phyloP scores from a whole-genome alignment of 2,888 invertebrate species.

The Axea sp. region DNA sequence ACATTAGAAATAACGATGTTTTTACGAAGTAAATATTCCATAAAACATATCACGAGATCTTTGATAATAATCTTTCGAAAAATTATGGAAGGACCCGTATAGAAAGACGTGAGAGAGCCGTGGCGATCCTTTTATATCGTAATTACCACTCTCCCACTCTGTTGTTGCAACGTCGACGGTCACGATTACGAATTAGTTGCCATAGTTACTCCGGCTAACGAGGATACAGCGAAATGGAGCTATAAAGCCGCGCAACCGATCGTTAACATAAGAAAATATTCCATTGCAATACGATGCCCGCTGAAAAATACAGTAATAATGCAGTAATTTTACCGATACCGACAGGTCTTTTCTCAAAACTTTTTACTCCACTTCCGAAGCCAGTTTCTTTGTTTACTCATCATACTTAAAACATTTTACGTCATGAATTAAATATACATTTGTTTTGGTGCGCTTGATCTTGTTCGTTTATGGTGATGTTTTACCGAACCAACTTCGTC shows the following conservation, averaged over 20 bases:
- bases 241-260: conserved; percentile 63
- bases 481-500: conserved; percentile 6
- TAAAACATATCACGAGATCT: conserved; percentile 55
- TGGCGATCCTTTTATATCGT: conserved; percentile 62
- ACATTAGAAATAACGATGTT: conserved; percentile 56
- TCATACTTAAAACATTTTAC: conserved; percentile 61
- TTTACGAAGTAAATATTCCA: conserved; percentile 60
- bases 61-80: conserved; percentile 60
- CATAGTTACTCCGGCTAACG: conserved; percentile 64
- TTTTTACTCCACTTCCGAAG: conserved; percentile 59
- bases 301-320: conserved; percentile 63
- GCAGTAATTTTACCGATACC: conserved; percentile 59
- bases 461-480: conserved; percentile 34
- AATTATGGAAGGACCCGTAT: conserved; percentile 57
- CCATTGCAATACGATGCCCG: conserved; percentile 59
- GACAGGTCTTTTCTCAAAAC: conserved; percentile 56
- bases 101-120: conserved; percentile 55
- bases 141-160: conserved; percentile 62
- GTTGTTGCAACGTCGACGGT: conserved; percentile 59
- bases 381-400: conserved; percentile 62
- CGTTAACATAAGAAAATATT: conserved; percentile 65
- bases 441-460: conserved; percentile 25
- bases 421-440: conserved; percentile 60
- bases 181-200: conserved; percentile 65
- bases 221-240: conserved; percentile 64